Percentiles rank a stretch among this genome's conserved stretches.
Conservation (phyloP, 2,113 vertebrate species). For the Thamnaconus septentrionalis region DNA sequence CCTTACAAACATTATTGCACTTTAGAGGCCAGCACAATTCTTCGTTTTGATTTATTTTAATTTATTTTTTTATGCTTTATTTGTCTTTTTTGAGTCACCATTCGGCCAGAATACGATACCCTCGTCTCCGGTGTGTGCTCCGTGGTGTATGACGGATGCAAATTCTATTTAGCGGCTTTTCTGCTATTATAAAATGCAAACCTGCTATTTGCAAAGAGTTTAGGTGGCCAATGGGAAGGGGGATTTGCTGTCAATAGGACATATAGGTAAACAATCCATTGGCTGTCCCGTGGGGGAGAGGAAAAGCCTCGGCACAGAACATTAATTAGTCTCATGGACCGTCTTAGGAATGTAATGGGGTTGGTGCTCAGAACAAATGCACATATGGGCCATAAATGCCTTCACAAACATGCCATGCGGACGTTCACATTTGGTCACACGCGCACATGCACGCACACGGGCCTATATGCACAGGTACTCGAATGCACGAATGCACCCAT, state of each 20-base stretch:
- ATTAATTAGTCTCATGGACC: conserved; percentile 79
- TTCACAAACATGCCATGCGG: conserved; percentile 66
- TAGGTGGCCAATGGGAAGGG: conserved; percentile 43
- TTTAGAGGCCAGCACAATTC: too few species aligned
- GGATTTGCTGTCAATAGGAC: conserved; percentile 66
- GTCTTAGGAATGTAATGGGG: conserved; percentile 70
- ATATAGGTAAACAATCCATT: conserved; percentile 78
- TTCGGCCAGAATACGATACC: conserved; percentile 18
- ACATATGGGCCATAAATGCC: conserved; percentile 77
- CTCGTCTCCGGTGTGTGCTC: conserved; percentile 17
- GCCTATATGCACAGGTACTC: conserved; percentile 20
- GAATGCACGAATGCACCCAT: conserved; percentile 17
- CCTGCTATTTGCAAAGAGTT: conserved; percentile 39
- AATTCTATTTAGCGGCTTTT: conserved; percentile 29
- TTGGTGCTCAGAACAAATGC: conserved; percentile 65
- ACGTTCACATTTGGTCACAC: conserved; percentile 37
- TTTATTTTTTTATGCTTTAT: too few species aligned
- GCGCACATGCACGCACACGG: not conserved
- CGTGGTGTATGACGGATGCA: conserved; percentile 22
- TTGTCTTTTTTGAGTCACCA: conserved; percentile 4
- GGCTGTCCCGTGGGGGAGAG: conserved; percentile 61
- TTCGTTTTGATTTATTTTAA: too few species aligned
- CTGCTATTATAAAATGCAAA: conserved; percentile 38
- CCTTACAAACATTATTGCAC: too few species aligned
- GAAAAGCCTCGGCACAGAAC: conserved; percentile 67